Evolutionary conservation across 2,888 invertebrate species (phyloP).

Genomic region (Ferrisia virgata): DNA sequence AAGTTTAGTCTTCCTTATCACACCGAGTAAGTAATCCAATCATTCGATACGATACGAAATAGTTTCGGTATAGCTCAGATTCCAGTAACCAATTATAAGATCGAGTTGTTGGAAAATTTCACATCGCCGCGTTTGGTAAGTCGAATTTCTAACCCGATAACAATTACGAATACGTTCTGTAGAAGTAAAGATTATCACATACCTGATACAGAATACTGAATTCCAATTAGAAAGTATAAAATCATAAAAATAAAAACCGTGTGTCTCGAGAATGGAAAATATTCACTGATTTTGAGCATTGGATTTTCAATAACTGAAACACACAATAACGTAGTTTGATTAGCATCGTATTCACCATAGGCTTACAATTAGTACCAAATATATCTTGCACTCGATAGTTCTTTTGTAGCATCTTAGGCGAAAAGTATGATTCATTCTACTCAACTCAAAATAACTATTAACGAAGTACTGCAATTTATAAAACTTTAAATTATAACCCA

Average conservation of each 20-base stretch:
- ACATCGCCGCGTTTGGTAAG: neutral
- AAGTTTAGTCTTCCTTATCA: neutral
- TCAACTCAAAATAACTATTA: too few species aligned
- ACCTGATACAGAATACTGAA: slow-evolving; percentile 46
- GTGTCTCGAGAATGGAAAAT: slow-evolving; percentile 40
- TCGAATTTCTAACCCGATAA: too few species aligned
- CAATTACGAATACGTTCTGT: too few species aligned
- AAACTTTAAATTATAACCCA: too few species aligned
- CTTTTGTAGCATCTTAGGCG: neutral
- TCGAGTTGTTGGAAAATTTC: neutral
- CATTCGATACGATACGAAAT: neutral
- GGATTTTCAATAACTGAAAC: slow-evolving; percentile 43
- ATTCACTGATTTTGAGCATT: slow-evolving; percentile 46
- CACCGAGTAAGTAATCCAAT: neutral
- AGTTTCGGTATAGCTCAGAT: neutral
- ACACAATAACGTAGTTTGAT: neutral
- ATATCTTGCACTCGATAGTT: neutral
- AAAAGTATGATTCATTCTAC: too few species aligned
- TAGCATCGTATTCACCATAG: neutral
- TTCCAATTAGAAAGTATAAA: slow-evolving; percentile 44
- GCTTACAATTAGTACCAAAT: neutral
- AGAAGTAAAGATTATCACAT: neutral
- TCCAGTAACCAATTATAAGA: neutral
- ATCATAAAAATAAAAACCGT: slow-evolving; percentile 43
- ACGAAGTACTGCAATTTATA: too few species aligned